These are phyloP conservation scores for Drosophila elegans DNA, from an alignment of 1,140 invertebrate genomes.

Conservation along the genomic window DNA sequence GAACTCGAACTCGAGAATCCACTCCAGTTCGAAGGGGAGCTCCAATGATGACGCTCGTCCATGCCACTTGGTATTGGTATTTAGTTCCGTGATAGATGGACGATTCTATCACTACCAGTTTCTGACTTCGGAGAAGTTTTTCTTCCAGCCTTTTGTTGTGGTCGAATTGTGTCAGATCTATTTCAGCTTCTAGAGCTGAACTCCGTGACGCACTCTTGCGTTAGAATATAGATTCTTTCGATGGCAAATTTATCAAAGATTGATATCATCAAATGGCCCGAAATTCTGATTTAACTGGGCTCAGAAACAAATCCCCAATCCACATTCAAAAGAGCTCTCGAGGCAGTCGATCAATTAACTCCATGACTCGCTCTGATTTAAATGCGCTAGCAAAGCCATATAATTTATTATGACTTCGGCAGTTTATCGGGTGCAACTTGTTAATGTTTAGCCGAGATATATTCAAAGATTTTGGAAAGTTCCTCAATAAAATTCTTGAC, in stretches of 20 bases:
- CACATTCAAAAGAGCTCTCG: not conserved
- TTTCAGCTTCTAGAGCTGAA: conserved; percentile 23
- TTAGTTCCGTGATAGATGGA: conserved; percentile 71
- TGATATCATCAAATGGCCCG: conserved; percentile 43
- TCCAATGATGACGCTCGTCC: conserved; percentile 59
- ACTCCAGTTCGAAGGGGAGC: conserved; percentile 51
- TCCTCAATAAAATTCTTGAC: conserved; percentile 17
- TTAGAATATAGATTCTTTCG: conserved; percentile 5
- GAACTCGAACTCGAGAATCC: conserved; percentile 11
- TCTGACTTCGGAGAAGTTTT: conserved; percentile 48
- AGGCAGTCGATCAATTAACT: conserved; percentile 28
- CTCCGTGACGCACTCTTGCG: conserved; percentile 45
- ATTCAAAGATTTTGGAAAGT: conserved; percentile 31
- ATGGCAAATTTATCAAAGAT: conserved; percentile 31
- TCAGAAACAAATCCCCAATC: not conserved
- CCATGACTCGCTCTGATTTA: conserved; percentile 35
- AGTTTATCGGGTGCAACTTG: conserved; percentile 47
- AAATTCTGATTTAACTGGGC: conserved; percentile 23
- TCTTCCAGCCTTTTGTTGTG: conserved; percentile 42
- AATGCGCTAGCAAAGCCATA: conserved; percentile 17
- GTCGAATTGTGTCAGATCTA: conserved; percentile 71
- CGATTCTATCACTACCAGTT: conserved; percentile 69
- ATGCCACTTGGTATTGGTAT: conserved; percentile 57
- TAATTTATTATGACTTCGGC: conserved; percentile 29
- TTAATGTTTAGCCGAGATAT: conserved; percentile 17